These are phyloP conservation scores for Aeoliscus strigatus DNA, from an alignment of 2,797 vertebrate genomes.

Conservation along the genomic window DNA sequence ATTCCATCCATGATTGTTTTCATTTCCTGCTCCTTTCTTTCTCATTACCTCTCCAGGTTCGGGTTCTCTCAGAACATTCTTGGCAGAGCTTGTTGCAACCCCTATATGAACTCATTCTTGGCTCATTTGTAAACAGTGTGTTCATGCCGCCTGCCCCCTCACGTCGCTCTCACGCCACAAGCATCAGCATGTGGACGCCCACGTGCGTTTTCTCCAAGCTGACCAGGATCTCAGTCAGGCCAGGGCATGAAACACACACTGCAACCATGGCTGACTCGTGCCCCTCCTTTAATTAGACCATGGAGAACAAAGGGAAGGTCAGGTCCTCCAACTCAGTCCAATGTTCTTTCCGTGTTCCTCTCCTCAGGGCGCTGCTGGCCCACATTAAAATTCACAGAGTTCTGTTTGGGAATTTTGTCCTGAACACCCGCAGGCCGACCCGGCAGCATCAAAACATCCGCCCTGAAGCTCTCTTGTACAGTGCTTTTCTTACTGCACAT, in stretches of 20 bases:
- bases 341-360: no score
- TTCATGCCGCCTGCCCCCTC: neutral
- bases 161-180: neutral
- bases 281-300: no score
- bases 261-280: no score
- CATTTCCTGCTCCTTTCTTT: slow-evolving; percentile 4
- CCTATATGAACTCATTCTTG: neutral
- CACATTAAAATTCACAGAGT: slow-evolving; percentile 22
- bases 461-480: slow-evolving; percentile 29
- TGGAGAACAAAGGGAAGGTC: no score
- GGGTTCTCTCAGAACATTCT: neutral
- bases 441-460: slow-evolving; percentile 30
- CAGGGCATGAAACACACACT: no score
- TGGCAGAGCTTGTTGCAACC: neutral
- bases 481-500: slow-evolving; percentile 29
- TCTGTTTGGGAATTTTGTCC: slow-evolving; percentile 9
- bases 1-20: neutral
- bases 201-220: no score
- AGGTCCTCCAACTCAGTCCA: no score
- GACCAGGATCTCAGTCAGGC: no score
- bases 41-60: neutral
- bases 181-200: no score
- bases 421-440: slow-evolving; percentile 17
- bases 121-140: no score
- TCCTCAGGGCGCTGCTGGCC: slow-evolving; percentile 32